Base-by-base conservation (phyloP, 2,797 vertebrate genomes). In the Dryobates pubescens region DNA sequence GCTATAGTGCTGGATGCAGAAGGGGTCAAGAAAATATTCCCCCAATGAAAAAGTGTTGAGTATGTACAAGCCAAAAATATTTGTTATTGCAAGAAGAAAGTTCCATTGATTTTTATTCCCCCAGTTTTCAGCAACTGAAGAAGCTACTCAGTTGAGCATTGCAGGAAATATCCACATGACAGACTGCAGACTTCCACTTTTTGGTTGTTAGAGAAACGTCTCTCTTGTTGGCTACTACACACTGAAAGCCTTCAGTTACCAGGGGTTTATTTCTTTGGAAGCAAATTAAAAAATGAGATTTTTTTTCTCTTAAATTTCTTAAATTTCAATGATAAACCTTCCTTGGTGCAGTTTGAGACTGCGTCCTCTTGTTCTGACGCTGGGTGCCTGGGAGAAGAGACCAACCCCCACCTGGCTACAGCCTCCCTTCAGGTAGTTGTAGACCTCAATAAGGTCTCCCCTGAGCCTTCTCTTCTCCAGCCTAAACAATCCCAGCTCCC, bases 41-140 rank as follows among this genome's bases (percentile, higher is more conserved):
- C 23, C 54, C 20, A 56, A 6, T 74, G 73, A 20, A 77, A 74
- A 78, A 87, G 6, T 68, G n/a, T 76, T 56, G 51, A 71, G 58
- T 65, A 18, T 82, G 82, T 56, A 68, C 32, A 63, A 62, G 68
- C 7, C 43, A 80, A 75, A 84, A 82, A 14, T 69, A 65, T 41
- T 80, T 75, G 74, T 80, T 85, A 75, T 90, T 75, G n/a, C 59
- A 92, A 82, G n/a, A 63, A 93, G 53, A 89, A 85, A 90, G 89
- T 75, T 43, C 7, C 32, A 79, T 76, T 49, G 13, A 23, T 69
- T 69, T 30, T 38, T 51, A 85, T 58, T 56, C 27, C 26, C 30
- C 13, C 20, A 72, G 3, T 77, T 89, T 95, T 83, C 34, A 78
- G 62, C 59, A 82, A 59, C 17, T n/a, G 62, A 78, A 81, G 72